phyloP scores from a whole-genome alignment of 2,888 invertebrate genomes.

The Toxonevra muliebris region DNA sequence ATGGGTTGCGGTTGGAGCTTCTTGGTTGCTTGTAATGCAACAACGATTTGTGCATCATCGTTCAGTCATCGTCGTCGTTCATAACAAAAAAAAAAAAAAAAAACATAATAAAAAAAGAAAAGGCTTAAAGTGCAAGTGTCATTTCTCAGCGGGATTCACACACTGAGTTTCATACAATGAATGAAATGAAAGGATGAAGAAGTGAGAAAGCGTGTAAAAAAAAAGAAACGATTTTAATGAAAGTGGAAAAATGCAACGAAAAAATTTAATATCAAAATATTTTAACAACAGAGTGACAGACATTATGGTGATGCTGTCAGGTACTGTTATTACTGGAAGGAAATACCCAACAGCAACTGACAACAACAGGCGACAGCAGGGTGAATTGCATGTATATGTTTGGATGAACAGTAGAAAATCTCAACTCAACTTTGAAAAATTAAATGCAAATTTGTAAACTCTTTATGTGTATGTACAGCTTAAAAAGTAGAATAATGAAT shows the following conservation, averaged over 20 bases:
- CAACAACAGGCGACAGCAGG: not conserved
- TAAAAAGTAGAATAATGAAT: conserved; percentile 14
- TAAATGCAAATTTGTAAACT: conserved; percentile 36
- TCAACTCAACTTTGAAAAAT: conserved; percentile 30
- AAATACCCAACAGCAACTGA: too few relatives aligned
- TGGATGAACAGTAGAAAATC: conserved; percentile 11
- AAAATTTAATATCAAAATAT: conserved; percentile 50
- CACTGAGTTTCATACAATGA: too few relatives aligned
- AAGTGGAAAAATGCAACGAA: conserved; percentile 16
- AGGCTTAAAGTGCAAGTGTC: conserved; percentile 36
- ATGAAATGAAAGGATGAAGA: too few relatives aligned
- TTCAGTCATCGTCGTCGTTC: not conserved
- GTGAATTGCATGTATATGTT: not conserved
- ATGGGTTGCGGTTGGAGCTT: too few relatives aligned
- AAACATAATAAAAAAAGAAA: conserved; percentile 40
- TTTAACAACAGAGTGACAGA: conserved; percentile 35
- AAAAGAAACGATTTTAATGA: conserved; percentile 9
- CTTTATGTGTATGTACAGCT: too few relatives aligned
- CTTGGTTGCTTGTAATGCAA: too few relatives aligned
- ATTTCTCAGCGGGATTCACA: conserved; percentile 21
- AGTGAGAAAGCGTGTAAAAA: not conserved
- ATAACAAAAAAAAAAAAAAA: conserved; percentile 18
- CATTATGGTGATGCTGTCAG: conserved; percentile 22
- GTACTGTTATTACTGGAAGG: conserved; percentile 4
- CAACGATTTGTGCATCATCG: too few relatives aligned